Conservation (phyloP, 2,888 invertebrate species). For the Polylopha cassiicola region DNA sequence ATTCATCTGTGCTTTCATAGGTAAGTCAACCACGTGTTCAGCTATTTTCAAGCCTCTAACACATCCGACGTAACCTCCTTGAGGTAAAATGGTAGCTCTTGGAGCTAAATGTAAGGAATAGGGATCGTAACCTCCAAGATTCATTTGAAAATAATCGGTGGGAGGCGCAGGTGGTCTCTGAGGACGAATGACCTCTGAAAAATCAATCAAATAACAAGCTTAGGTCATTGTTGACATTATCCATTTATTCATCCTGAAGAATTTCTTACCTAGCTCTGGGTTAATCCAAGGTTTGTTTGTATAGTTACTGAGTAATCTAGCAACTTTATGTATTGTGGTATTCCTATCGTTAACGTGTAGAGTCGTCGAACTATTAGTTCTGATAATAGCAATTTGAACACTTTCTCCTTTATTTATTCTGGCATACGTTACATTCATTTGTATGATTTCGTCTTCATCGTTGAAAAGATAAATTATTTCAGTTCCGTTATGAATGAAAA, state of each 20-base stretch:
- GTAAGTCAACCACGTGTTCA: slow-evolving; percentile 86
- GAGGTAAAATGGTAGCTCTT: slow-evolving; percentile 56
- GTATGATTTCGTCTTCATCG: slow-evolving; percentile 86
- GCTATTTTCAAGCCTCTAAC: slow-evolving; percentile 92
- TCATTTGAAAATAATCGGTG: slow-evolving; percentile 92
- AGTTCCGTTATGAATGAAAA: slow-evolving; percentile 88
- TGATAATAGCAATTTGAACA: slow-evolving; percentile 91
- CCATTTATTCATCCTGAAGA: slow-evolving; percentile 21
- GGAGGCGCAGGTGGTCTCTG: slow-evolving; percentile 93
- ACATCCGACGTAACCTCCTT: slow-evolving; percentile 89
- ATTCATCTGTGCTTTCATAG: slow-evolving; percentile 82
- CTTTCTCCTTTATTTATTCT: slow-evolving; percentile 88
- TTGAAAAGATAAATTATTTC: slow-evolving; percentile 92
- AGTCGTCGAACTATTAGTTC: slow-evolving; percentile 83
- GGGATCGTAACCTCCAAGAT: slow-evolving; percentile 90
- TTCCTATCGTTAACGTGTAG: slow-evolving; percentile 89
- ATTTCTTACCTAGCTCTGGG: slow-evolving; percentile 82
- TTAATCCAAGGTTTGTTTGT: slow-evolving; percentile 92
- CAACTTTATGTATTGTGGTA: slow-evolving; percentile 82
- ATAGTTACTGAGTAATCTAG: slow-evolving; percentile 84
- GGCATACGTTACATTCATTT: slow-evolving; percentile 85
- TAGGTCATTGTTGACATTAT: slow-evolving; percentile 18
- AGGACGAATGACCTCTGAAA: slow-evolving; percentile 89
- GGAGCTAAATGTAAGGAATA: slow-evolving; percentile 79
- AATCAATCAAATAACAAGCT: slow-evolving; percentile 13